phyloP scores from a whole-genome alignment of 1,140 invertebrate species.

The Heliconius congener region DNA sequence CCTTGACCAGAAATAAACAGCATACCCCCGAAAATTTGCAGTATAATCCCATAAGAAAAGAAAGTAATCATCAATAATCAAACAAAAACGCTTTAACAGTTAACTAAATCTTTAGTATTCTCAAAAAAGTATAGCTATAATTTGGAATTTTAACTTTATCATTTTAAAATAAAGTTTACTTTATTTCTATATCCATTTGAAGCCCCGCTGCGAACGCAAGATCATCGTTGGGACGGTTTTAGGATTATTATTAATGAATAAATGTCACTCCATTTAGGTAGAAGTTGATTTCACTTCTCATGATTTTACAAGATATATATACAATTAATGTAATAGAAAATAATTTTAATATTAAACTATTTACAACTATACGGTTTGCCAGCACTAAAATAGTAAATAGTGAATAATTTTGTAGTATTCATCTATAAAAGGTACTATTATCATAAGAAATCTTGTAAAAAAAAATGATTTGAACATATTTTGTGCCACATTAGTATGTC shows the following conservation, averaged over 20 bases:
- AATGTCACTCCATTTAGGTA: constrained; percentile 48
- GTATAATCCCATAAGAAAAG: constrained; percentile 15
- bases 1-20: too few relatives aligned
- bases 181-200: constrained; percentile 14
- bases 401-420: too few relatives aligned
- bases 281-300: not conserved
- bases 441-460: too few relatives aligned
- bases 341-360: too few relatives aligned
- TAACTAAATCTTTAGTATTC: constrained; percentile 30
- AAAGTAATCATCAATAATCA: constrained; percentile 66
- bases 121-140: not conserved
- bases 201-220: constrained; percentile 53
- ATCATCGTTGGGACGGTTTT: constrained; percentile 47
- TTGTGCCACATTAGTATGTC: too few relatives aligned
- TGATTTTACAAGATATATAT: not conserved
- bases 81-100: constrained; percentile 27
- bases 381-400: too few relatives aligned
- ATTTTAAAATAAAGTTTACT: constrained; percentile 18
- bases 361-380: too few relatives aligned
- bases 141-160: constrained; percentile 16
- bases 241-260: constrained; percentile 62
- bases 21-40: not conserved
- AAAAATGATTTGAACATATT: too few relatives aligned
- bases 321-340: too few relatives aligned
- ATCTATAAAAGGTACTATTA: too few relatives aligned